Evolutionary conservation across 2,113 vertebrate genomes (phyloP), one percentile per base, ranked within the genome.

Genomic region (Redunca redunca): DNA sequence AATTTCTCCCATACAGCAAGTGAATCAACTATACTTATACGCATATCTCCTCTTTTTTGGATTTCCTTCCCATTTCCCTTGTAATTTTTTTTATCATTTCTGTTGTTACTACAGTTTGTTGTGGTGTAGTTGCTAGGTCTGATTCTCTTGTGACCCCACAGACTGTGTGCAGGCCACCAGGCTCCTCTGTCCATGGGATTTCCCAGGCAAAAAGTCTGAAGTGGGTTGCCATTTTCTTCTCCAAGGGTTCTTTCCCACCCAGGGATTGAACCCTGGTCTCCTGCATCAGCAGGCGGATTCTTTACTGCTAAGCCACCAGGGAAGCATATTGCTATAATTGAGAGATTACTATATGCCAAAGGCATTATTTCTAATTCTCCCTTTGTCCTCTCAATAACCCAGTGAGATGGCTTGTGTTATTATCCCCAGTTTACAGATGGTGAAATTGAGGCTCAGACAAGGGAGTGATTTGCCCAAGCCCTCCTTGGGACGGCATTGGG

Each of bases 351-450:
- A 5, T 25, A 6, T 2, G 33, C 33, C 64, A n/a, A 48, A 25
- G 7, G 17, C 28, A 3, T 23, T 4, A 2, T 1, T 12, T 2
- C 0, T 2, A 28, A 10, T 13, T n/a, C n/a, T 52, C 46, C 10
- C 7, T 23, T 36, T 11, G 9, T 80, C 88, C 53, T 82, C 52
- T 43, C 23, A 14, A 5, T 6, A 19, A n/a, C 9, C 33, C 33
- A 5, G 3, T 4, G 36, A 55, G 5, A 52, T 0, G 13, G 48
- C 25, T 19, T 1, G 2, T 40, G 8, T n/a, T 17, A 0, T 57
- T 33, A n/a, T 13, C n/a, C 64, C 58, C 19, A 28, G 7, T 33
- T 62, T 57, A 60, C 50, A 36, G 36, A 23, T 21, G 62, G 57
- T 91, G 86, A 95, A 74, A 92, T 40, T 28, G 80, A 97, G 93